Conservation (phyloP, 2,797 vertebrate species). For the Perodicticus potto region DNA sequence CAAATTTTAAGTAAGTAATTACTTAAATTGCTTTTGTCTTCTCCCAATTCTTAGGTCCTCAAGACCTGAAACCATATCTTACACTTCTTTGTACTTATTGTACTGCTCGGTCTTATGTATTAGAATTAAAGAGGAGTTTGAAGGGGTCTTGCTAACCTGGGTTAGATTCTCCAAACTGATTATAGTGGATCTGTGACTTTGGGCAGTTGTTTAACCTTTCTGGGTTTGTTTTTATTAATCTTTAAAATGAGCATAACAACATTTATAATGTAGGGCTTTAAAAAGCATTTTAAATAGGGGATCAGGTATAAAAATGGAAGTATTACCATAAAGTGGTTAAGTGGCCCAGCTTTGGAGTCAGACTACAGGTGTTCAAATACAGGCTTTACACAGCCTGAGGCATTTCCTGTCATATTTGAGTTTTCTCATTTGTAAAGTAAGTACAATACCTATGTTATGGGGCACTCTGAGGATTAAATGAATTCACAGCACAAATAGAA, state of each 20-base stretch:
- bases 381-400: background rate
- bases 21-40: constrained; percentile 25
- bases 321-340: background rate
- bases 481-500: background rate
- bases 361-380: background rate
- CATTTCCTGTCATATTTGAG: background rate
- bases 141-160: constrained; percentile 13
- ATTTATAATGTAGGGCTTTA: constrained; percentile 26
- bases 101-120: background rate
- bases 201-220: constrained; percentile 30
- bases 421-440: constrained; percentile 37
- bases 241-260: constrained; percentile 11
- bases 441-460: background rate
- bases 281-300: background rate
- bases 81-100: background rate
- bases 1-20: background rate
- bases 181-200: background rate
- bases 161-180: constrained; percentile 21
- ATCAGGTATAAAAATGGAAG: constrained; percentile 17
- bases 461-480: background rate
- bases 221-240: constrained; percentile 12
- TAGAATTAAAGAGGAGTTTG: constrained; percentile 44
- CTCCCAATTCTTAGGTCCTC: background rate
- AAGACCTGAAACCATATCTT: background rate
- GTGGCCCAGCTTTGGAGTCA: background rate